Base-by-base conservation (phyloP, 2,113 vertebrate genomes). In the Thermophis baileyi region DNA sequence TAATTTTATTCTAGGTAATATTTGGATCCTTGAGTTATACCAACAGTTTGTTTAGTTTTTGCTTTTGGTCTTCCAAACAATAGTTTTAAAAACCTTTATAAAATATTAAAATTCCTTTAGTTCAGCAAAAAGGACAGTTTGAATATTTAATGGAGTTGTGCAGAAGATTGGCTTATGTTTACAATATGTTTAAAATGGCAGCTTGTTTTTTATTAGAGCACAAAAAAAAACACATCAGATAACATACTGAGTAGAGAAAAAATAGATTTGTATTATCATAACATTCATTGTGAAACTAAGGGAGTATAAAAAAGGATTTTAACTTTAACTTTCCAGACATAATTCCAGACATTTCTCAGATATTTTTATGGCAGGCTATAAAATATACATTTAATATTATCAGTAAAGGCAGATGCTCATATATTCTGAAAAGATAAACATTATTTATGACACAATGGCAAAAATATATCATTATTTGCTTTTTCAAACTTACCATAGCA, bases 331-430 rank as follows among this genome's bases (percentile, higher is more conserved):
- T 30, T 92, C n/a, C 25, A 91, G 92, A 88, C 0, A 0, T 1
- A 85, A 89, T 91, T 93, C 6, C n/a, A 40, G 87, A 22, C 89
- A 90, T 90, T 95, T 87, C 49, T 35, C 54, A 81, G 81, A 0
- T 91, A 53, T 40, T 90, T 94, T n/a, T 60, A 0, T 18, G 6
- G n/a, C 16, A 7, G 9, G 47, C 6, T 92, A 30, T 6, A 11
- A 89, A 60, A 35, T 40, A 7, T 3, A 5, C 3, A 1, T 44
- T 69, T 87, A 60, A 89, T 93, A 60, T 85, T 93, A 91, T 89
- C 90, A 50, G 40, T n/a, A 10, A 16, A 91, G 89, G 6, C 30
- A 89, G 89, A 1, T 0, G 18, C 53, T 91, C 6, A 54, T 69
- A 74, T 89, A 57, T 54, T 93, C 94, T 20, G 44, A 91, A 57